These are phyloP conservation scores for Hyles vespertilio DNA, from an alignment of 1,140 invertebrate genomes.

Conservation along the genomic window DNA sequence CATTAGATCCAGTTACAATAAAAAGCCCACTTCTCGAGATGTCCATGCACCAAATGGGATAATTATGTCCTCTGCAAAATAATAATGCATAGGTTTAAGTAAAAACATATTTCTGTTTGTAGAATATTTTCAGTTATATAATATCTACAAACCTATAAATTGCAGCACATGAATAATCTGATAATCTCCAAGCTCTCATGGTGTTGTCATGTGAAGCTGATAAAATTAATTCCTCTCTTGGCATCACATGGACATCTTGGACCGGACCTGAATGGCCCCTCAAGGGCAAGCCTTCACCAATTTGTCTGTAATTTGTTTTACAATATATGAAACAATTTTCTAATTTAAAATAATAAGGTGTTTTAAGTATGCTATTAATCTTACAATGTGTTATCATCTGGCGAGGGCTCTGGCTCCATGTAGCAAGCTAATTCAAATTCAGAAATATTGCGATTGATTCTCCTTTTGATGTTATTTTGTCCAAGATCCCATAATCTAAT, in stretches of 20 bases:
- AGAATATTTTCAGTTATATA: too few relatives aligned
- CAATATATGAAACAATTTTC: not conserved
- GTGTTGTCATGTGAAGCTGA: constrained; percentile 87
- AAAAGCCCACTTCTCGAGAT: constrained; percentile 84
- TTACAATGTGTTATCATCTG: constrained; percentile 58
- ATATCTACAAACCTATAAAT: constrained; percentile 78
- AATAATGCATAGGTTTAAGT: not conserved
- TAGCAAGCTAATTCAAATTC: constrained; percentile 64
- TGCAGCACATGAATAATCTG: constrained; percentile 81
- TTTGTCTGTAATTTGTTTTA: constrained; percentile 39
- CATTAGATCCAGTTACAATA: constrained; percentile 89
- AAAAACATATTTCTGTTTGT: too few relatives aligned
- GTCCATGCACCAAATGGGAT: constrained; percentile 91
- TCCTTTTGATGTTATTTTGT: constrained; percentile 74
- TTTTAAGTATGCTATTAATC: constrained; percentile 10
- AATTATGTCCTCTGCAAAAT: constrained; percentile 83
- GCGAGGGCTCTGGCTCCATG: constrained; percentile 44
- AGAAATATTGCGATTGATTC: constrained; percentile 66
- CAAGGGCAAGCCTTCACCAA: constrained; percentile 75
- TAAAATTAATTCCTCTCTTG: constrained; percentile 78
- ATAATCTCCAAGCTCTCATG: constrained; percentile 83
- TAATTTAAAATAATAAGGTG: not conserved
- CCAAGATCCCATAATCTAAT: constrained; percentile 79
- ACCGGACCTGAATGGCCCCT: constrained; percentile 85
- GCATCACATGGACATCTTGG: constrained; percentile 83